Base-by-base conservation (phyloP, 2,797 vertebrate genomes). In the Pyrocephalus nanus region DNA sequence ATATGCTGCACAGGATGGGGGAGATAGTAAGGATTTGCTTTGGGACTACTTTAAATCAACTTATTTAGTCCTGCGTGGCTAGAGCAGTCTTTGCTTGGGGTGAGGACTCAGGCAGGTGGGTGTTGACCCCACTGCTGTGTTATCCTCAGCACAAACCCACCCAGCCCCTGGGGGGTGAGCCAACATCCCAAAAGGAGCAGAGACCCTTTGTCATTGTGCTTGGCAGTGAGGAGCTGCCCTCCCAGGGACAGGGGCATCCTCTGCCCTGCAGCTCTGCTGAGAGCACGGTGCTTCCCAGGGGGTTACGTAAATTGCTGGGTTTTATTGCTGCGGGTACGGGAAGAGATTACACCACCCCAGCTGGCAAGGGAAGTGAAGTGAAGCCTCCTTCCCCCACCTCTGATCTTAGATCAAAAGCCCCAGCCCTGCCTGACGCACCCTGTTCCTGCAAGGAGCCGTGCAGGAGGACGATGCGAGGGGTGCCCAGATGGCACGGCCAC, bases 381-480 rank as follows among this genome's bases (percentile, higher is more conserved):
- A 78, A 70, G 38, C n/a, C 32, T 86, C 43, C 25, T 77, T 92
- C 70, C 32, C 32, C 34, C 30, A 84, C 12, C 73, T 91, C 82
- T 96, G 90, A 93, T 90, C 82, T 93, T 29, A 61, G 62, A 91
- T 90, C 88, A 93, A 95, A 91, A 78, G 64, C 58, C 72, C 66
- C 73, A 90, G 34, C 55, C 48, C 67, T 73, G 53, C 64, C 61
- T 69, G 36, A 67, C 8, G 1, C 86, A 73, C 73, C 76, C 58
- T 36, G n/a, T 48, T 81, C 53, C 78, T 69, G 48, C 19, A 62
- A 38, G n/a, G 20, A 80, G 38, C 26, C 0, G 3, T 0, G 6
- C 40, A 15, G 43, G 61, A 54, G 57, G 45, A 42, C 0, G 0
- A 61, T 65, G 75, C 75, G 9, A 1, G 43, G 53, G 70, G 58